Evolutionary conservation across 2,113 vertebrate genomes (phyloP).

Genomic region (Scalopus aquaticus): DNA sequence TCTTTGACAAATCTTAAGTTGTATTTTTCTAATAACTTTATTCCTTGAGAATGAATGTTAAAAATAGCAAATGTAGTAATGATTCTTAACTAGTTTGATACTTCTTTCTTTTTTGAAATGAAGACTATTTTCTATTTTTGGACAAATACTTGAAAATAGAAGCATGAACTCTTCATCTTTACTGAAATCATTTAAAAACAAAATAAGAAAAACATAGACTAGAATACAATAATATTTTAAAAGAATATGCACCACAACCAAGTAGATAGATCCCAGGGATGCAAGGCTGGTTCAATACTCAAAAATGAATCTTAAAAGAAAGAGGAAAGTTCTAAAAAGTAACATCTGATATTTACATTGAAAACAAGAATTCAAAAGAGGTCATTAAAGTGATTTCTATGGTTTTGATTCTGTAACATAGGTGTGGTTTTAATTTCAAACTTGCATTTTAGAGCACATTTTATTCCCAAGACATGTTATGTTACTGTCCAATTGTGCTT

Average conservation of each 20-base stretch:
- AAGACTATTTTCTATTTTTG: background rate
- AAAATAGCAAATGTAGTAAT: background rate
- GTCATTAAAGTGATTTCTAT: background rate
- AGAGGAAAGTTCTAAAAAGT: background rate
- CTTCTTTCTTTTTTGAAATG: background rate
- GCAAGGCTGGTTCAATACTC: background rate
- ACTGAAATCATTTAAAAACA: background rate
- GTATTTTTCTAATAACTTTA: background rate
- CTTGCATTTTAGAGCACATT: background rate
- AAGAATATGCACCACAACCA: background rate
- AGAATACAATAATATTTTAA: background rate
- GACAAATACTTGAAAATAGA: background rate
- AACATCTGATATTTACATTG: background rate
- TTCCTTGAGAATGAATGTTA: constrained; percentile 2
- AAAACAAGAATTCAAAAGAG: background rate
- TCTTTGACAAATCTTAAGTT: background rate
- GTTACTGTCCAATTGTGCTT: background rate
- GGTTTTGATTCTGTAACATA: background rate
- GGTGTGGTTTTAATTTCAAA: constrained; percentile 16
- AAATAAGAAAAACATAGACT: background rate
- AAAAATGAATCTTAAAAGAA: background rate
- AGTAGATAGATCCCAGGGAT: background rate
- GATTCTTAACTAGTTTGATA: constrained; percentile 13
- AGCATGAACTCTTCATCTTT: background rate
- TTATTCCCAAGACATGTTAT: background rate